phyloP scores from a whole-genome alignment of 1,140 invertebrate genomes.

The Lamellibrachia luymesi region DNA sequence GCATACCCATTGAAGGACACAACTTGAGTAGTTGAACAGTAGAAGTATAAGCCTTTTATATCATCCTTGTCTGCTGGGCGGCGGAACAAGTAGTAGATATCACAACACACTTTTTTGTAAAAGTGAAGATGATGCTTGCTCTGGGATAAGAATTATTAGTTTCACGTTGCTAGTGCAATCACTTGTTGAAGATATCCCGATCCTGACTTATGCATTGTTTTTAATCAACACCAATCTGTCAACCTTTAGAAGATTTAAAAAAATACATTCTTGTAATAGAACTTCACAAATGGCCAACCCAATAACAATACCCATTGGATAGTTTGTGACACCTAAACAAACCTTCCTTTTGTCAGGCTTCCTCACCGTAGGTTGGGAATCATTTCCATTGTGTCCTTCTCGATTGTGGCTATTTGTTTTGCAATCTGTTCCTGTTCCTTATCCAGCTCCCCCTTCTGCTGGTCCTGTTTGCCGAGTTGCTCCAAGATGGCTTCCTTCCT shows the following conservation, averaged over 20 bases:
- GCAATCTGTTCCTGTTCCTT: conserved; percentile 22
- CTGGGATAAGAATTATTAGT: no score
- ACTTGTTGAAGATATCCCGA: no score
- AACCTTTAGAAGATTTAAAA: neutral
- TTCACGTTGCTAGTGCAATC: no score
- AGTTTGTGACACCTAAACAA: neutral
- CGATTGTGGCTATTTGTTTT: conserved; percentile 25
- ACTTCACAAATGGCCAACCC: neutral
- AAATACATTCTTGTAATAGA: neutral
- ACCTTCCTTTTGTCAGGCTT: neutral
- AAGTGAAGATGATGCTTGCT: no score
- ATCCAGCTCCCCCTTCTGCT: conserved; percentile 21
- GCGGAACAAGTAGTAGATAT: no score
- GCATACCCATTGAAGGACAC: no score
- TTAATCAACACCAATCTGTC: no score
- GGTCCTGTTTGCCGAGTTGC: conserved; percentile 8
- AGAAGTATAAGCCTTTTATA: no score
- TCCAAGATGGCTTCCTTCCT: conserved; percentile 14
- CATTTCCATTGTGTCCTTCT: conserved; percentile 28
- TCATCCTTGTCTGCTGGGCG: no score
- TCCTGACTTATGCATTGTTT: no score
- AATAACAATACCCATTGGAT: neutral
- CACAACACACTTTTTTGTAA: no score
- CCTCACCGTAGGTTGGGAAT: conserved; percentile 33
- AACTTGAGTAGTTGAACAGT: no score